These are phyloP conservation scores for Bubo bubo DNA, from an alignment of 2,113 vertebrate genomes.

Conservation along the genomic window DNA sequence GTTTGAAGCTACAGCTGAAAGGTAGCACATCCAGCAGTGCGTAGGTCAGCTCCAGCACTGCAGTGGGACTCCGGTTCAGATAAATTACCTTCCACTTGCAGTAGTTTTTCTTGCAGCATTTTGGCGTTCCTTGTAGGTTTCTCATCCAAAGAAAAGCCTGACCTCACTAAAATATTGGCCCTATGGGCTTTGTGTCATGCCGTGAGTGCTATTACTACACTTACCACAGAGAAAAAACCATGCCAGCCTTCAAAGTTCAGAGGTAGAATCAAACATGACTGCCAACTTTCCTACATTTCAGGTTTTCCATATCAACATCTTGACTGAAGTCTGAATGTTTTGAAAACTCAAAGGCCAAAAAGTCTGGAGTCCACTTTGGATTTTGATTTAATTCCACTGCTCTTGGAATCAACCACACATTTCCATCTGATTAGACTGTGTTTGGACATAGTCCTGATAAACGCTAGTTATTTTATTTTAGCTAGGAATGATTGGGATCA, in stretches of 20 bases:
- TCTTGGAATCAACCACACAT: neutral
- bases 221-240: neutral
- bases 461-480: neutral
- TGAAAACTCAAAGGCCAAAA: neutral
- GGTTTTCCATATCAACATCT: neutral
- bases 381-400: neutral
- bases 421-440: neutral
- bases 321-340: neutral
- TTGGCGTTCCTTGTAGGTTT: constrained; percentile 3
- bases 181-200: neutral
- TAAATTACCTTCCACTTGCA: neutral
- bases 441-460: neutral
- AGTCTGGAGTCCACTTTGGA: neutral
- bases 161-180: neutral
- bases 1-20: neutral
- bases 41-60: neutral
- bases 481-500: neutral
- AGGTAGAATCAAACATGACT: neutral
- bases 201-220: neutral
- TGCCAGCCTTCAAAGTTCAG: neutral
- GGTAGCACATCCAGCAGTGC: neutral
- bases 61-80: neutral
- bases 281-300: neutral
- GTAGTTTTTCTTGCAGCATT: constrained; percentile 4
- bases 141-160: constrained; percentile 19